Percentiles rank a stretch among this genome's conserved stretches.
phyloP scores from a whole-genome alignment of 2,113 vertebrate genomes.

The Murina feae region DNA sequence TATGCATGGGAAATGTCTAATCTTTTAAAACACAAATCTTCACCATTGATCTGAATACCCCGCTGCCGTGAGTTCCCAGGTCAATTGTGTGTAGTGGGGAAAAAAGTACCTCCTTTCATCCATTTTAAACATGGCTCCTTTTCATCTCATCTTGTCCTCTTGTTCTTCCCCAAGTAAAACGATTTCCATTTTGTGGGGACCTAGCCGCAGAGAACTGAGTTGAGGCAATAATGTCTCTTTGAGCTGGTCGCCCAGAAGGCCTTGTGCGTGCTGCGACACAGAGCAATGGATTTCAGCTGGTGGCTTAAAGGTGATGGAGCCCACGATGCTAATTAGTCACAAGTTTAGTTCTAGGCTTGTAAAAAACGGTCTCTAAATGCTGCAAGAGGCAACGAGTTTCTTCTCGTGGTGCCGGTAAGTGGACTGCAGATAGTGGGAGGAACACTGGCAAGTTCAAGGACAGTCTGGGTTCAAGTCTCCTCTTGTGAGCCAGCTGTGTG shows the following conservation, averaged over 20 bases:
- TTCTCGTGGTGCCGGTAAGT: not conserved
- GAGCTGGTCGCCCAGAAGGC: constrained; percentile 60
- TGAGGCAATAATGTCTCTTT: constrained; percentile 61
- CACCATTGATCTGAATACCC: constrained; percentile 73
- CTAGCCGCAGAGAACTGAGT: constrained; percentile 62
- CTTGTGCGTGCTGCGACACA: not conserved
- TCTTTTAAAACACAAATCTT: constrained; percentile 76
- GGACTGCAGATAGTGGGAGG: not conserved
- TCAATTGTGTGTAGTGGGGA: constrained; percentile 72
- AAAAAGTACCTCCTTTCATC: constrained; percentile 68
- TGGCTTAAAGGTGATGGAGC: constrained; percentile 23
- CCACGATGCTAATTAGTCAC: constrained; percentile 58
- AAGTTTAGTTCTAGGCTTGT: constrained; percentile 8
- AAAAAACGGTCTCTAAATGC: not conserved
- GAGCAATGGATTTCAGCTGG: constrained; percentile 21
- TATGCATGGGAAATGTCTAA: constrained; percentile 74
- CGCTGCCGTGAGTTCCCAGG: constrained; percentile 70
- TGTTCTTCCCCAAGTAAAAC: constrained; percentile 68
- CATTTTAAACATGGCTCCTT: constrained; percentile 68
- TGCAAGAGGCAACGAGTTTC: not conserved
- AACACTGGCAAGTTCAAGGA: not conserved
- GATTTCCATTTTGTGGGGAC: constrained; percentile 64
- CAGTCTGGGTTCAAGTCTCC: not conserved
- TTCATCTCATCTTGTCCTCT: constrained; percentile 74
- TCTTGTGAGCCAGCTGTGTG: not conserved